Evolutionary conservation across 2,888 invertebrate species (phyloP).

Genomic region (Cheilosia vulpina): DNA sequence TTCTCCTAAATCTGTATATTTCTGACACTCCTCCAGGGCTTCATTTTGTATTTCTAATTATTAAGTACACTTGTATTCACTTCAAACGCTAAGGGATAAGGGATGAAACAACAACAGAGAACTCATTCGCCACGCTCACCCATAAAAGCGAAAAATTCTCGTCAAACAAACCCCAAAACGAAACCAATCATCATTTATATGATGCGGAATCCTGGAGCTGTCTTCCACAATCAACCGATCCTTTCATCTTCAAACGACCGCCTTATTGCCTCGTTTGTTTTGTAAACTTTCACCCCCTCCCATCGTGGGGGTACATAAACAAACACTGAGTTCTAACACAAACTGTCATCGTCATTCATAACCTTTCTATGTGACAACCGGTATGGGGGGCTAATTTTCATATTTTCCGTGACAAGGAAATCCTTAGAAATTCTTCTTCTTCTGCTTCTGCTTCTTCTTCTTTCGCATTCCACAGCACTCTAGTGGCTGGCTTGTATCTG

Average conservation of each 20-base stretch:
- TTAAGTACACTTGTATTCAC: background rate
- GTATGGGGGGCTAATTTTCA: constrained; percentile 80
- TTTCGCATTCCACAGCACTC: background rate
- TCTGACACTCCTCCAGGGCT: constrained; percentile 1
- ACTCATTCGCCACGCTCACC: constrained; percentile 9
- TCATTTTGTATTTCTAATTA: constrained; percentile 39
- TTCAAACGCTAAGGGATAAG: constrained; percentile 8
- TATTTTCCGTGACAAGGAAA: constrained; percentile 82
- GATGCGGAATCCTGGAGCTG: constrained; percentile 79
- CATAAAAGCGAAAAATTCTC: background rate
- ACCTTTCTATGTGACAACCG: constrained; percentile 55
- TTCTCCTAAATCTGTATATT: background rate
- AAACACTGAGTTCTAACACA: constrained; percentile 46
- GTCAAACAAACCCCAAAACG: constrained; percentile 31
- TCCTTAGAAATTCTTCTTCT: constrained; percentile 76
- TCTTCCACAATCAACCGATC: constrained; percentile 66
- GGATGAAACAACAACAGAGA: constrained; percentile 27
- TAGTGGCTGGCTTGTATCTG: constrained; percentile 5
- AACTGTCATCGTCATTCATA: constrained; percentile 69
- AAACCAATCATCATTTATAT: constrained; percentile 82
- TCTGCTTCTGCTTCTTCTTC: constrained; percentile 27
- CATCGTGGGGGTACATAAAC: constrained; percentile 74
- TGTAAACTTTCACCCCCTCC: constrained; percentile 37
- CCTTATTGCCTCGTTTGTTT: constrained; percentile 58
- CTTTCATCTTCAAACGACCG: constrained; percentile 76